Evolutionary conservation across 2,113 vertebrate species (phyloP).

Genomic region (Daubentonia madagascariensis): DNA sequence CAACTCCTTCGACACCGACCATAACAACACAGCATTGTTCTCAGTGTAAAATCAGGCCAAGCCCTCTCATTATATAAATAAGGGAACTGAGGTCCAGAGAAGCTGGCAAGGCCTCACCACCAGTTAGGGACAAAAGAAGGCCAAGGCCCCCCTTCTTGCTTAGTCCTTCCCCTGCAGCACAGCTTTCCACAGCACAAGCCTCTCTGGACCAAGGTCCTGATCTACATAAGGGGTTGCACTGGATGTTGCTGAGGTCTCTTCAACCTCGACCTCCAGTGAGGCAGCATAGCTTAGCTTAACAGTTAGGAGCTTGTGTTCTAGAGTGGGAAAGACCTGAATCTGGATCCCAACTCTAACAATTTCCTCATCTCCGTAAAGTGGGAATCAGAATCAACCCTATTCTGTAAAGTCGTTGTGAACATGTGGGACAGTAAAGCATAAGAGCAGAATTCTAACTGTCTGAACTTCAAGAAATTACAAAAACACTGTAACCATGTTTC

Average conservation of each 20-base stretch:
- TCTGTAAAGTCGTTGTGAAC: background rate
- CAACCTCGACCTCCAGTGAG: background rate
- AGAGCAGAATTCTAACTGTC: background rate
- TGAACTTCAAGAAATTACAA: background rate
- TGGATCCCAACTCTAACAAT: background rate
- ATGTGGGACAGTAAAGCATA: background rate
- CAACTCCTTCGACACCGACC: background rate
- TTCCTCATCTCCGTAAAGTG: background rate
- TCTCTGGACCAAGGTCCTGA: background rate
- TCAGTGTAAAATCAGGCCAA: background rate
- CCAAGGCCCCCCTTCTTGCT: background rate
- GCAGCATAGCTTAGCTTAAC: background rate
- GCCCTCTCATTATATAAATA: conserved; percentile 24
- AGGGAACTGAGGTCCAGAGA: background rate
- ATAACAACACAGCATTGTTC: conserved; percentile 35
- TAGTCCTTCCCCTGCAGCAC: background rate
- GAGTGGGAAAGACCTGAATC: background rate
- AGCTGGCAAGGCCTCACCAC: background rate
- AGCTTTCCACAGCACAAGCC: background rate
- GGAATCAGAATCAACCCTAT: background rate
- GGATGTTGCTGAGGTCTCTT: background rate
- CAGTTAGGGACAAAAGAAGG: background rate
- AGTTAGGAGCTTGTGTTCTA: background rate
- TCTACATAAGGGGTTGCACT: background rate
- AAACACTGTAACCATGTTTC: background rate